Evolutionary conservation across 1,140 invertebrate genomes (phyloP).

Genomic region (Drosophila santomea): DNA sequence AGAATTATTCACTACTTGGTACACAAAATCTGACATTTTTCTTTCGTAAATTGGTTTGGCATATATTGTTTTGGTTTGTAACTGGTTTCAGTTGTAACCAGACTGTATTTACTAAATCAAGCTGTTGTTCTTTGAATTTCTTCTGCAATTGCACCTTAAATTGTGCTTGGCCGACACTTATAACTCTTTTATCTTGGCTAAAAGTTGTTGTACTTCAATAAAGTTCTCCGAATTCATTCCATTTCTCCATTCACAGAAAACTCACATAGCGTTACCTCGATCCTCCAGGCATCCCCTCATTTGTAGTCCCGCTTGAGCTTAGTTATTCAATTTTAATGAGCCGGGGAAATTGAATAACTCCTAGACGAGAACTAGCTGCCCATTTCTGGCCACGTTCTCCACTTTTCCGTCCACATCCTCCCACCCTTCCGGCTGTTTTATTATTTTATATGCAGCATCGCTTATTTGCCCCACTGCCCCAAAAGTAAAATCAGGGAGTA

Average conservation of each 20-base stretch:
- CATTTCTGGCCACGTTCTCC: constrained; percentile 33
- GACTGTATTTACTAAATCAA: too few relatives aligned
- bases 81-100: too few relatives aligned
- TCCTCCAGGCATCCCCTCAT: neutral
- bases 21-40: neutral
- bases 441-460: constrained; percentile 64
- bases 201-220: constrained; percentile 20
- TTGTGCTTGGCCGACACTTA: neutral
- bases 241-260: neutral
- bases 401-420: constrained; percentile 1
- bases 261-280: neutral
- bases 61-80: too few relatives aligned
- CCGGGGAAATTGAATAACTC: constrained; percentile 76
- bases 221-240: neutral
- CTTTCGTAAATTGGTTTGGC: too few relatives aligned
- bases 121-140: too few relatives aligned
- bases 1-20: constrained; percentile 5
- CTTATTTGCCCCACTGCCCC: constrained; percentile 57
- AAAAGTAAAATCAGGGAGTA: constrained; percentile 50
- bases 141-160: too few relatives aligned
- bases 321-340: constrained; percentile 82
- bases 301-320: constrained; percentile 25
- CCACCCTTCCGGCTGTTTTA: constrained; percentile 34
- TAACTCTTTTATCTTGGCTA: constrained; percentile 5
- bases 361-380: constrained; percentile 41